phyloP scores from a whole-genome alignment of 2,797 vertebrate species.

The Scarus forsteni region DNA sequence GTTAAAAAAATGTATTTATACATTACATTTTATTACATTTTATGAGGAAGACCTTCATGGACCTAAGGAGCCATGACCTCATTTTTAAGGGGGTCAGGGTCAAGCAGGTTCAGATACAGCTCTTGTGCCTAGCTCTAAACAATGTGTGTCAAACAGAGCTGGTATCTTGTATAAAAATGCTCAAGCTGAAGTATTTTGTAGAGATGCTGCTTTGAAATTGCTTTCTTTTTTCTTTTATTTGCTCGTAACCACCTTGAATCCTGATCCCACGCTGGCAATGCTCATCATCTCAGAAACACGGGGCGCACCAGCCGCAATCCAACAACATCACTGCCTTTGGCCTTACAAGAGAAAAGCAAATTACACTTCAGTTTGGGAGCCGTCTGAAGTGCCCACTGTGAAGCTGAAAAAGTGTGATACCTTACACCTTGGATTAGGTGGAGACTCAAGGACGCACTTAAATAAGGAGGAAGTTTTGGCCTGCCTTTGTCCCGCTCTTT shows the following conservation, averaged over 20 bases:
- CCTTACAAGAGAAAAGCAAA: conserved; percentile 36
- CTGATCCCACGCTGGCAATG: conserved; percentile 35
- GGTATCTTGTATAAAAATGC: too few species aligned
- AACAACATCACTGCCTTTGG: conserved; percentile 38
- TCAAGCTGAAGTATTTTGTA: too few species aligned
- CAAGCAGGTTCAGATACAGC: too few species aligned
- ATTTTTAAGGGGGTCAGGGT: too few species aligned
- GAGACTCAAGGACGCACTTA: conserved; percentile 44
- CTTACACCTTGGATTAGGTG: conserved; percentile 20
- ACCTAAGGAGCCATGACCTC: too few species aligned
- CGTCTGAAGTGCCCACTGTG: conserved; percentile 21
- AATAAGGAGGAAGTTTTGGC: conserved; percentile 32
- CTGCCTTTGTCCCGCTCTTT: conserved; percentile 25
- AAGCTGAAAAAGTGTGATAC: conserved; percentile 29
- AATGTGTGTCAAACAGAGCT: too few species aligned
- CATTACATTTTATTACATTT: too few species aligned
- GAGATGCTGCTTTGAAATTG: too few species aligned
- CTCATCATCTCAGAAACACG: conserved; percentile 34
- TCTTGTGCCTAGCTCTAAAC: too few species aligned
- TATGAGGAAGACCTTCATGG: too few species aligned
- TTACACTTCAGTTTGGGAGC: conserved; percentile 37
- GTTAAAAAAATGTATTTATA: too few species aligned
- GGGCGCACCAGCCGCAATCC: conserved; percentile 22
- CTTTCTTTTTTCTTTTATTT: neutral
- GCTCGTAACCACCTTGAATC: conserved; percentile 12